Percentiles rank a stretch among this genome's conserved stretches.
phyloP scores from a whole-genome alignment of 37 sponge, comb jelly and placozoan species.

The Mnemiopsis leidyi region DNA sequence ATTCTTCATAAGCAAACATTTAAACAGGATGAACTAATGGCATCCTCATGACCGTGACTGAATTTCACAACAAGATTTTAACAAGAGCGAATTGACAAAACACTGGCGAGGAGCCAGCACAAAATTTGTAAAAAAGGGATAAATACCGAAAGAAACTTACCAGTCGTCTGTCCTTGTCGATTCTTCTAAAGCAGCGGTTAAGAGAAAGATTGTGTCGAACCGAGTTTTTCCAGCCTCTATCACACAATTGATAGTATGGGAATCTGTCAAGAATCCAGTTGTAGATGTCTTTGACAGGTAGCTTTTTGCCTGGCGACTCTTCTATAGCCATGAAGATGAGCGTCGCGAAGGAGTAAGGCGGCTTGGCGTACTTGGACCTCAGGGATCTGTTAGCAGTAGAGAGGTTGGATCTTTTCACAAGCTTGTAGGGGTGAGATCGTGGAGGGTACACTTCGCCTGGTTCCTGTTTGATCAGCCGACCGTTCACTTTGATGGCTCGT shows the following conservation, averaged over 20 bases:
- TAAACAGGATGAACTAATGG: background rate
- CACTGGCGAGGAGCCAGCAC: background rate
- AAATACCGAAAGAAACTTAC: constrained; percentile 7
- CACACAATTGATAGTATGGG: constrained; percentile 39
- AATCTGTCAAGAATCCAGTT: background rate
- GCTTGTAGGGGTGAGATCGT: constrained; percentile 8
- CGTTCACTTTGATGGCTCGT: constrained; percentile 3
- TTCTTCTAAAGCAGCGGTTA: constrained; percentile 15
- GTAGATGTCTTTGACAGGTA: constrained; percentile 28
- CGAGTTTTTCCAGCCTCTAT: constrained; percentile 19
- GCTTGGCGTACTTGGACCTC: background rate
- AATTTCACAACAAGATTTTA: background rate
- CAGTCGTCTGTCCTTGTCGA: constrained; percentile 38
- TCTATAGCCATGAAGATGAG: constrained; percentile 47
- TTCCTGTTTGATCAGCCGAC: constrained; percentile 32
- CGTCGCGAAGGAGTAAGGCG: constrained; percentile 45
- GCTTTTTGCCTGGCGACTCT: background rate
- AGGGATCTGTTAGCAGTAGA: background rate
- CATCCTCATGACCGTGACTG: background rate
- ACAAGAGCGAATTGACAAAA: background rate
- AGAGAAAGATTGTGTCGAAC: constrained; percentile 14
- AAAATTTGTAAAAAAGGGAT: background rate
- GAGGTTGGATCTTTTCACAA: background rate
- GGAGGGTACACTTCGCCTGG: background rate
- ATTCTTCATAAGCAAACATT: background rate